A percentile compares a stretch with the other conserved stretches of the same genome.
Conservation (phyloP, 2,113 vertebrate species). For the Leptobrachium leishanense region DNA sequence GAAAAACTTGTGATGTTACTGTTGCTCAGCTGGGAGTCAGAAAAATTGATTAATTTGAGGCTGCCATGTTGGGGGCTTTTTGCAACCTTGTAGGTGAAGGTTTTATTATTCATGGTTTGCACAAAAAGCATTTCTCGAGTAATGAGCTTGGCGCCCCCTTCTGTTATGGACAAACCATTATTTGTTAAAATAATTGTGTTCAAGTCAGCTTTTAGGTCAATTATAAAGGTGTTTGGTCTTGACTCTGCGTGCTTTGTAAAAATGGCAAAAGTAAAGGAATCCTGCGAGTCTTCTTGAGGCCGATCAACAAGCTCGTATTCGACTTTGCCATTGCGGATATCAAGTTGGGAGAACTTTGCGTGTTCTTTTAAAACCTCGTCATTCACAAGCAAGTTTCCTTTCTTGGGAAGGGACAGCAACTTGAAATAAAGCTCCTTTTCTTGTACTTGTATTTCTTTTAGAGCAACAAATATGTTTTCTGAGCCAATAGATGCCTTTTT, state of each 20-base stretch:
- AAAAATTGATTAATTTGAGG: constrained; percentile 71
- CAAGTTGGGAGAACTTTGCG: constrained; percentile 79
- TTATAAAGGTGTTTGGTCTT: constrained; percentile 71
- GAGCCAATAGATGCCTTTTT: constrained; percentile 71
- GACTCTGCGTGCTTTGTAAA: constrained; percentile 79
- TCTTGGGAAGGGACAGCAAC: constrained; percentile 73
- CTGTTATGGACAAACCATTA: constrained; percentile 72
- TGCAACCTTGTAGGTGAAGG: constrained; percentile 75
- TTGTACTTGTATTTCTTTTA: constrained; percentile 62
- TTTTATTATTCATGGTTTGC: constrained; percentile 72
- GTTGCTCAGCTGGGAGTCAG: constrained; percentile 67
- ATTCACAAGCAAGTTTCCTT: constrained; percentile 76
- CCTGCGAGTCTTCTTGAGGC: constrained; percentile 67
- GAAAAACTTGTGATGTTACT: constrained; percentile 74
- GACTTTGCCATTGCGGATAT: constrained; percentile 71
- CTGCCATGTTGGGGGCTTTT: constrained; percentile 77
- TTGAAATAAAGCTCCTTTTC: constrained; percentile 76
- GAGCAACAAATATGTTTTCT: constrained; percentile 68
- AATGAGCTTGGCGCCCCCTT: constrained; percentile 85
- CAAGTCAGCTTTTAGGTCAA: constrained; percentile 77
- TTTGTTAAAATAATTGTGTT: constrained; percentile 76
- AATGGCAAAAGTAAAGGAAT: constrained; percentile 80
- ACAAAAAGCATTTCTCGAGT: constrained; percentile 77
- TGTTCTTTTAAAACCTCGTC: constrained; percentile 68
- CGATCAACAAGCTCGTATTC: constrained; percentile 73